A percentile compares a stretch with the other conserved stretches of the same genome.
phyloP scores from a whole-genome alignment of 2,797 vertebrate species.

The Tachyglossus aculeatus region DNA sequence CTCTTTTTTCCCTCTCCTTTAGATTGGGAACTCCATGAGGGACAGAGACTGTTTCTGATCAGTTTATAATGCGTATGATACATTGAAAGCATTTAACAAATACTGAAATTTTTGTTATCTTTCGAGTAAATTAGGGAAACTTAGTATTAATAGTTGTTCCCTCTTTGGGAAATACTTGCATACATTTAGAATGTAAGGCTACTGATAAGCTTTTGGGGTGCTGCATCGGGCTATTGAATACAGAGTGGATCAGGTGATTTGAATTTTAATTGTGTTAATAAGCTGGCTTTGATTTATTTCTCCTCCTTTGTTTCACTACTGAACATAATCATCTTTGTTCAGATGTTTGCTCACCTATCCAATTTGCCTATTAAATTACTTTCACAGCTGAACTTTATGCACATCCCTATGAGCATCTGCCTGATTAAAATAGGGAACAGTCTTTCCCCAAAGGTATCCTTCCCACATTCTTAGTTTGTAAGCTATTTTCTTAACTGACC shows the following conservation, averaged over 20 bases:
- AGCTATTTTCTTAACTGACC: slow-evolving; percentile 24
- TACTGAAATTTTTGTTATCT: no score
- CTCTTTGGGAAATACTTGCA: no score
- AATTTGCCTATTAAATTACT: slow-evolving; percentile 58
- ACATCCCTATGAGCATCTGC: slow-evolving; percentile 44
- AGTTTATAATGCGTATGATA: neutral
- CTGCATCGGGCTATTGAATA: slow-evolving; percentile 46
- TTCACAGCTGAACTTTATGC: slow-evolving; percentile 48
- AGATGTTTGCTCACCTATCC: slow-evolving; percentile 54
- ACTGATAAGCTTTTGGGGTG: slow-evolving; percentile 16
- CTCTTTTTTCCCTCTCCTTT: neutral
- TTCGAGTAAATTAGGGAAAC: no score
- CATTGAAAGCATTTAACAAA: no score
- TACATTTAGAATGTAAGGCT: slow-evolving; percentile 39
- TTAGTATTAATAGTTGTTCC: no score
- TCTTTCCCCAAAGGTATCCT: slow-evolving; percentile 19
- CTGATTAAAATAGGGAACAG: slow-evolving; percentile 2
- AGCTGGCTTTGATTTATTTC: slow-evolving; percentile 55
- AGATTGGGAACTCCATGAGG: neutral
- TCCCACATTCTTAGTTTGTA: slow-evolving; percentile 23
- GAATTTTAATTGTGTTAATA: slow-evolving; percentile 60
- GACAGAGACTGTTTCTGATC: neutral
- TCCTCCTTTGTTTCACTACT: slow-evolving; percentile 63
- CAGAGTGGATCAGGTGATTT: slow-evolving; percentile 51
- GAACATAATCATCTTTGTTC: slow-evolving; percentile 55